Percentiles rank a stretch among this genome's conserved stretches.
Evolutionary conservation across 1,140 invertebrate species (phyloP).

Genomic region (Brachionus sp.): DNA sequence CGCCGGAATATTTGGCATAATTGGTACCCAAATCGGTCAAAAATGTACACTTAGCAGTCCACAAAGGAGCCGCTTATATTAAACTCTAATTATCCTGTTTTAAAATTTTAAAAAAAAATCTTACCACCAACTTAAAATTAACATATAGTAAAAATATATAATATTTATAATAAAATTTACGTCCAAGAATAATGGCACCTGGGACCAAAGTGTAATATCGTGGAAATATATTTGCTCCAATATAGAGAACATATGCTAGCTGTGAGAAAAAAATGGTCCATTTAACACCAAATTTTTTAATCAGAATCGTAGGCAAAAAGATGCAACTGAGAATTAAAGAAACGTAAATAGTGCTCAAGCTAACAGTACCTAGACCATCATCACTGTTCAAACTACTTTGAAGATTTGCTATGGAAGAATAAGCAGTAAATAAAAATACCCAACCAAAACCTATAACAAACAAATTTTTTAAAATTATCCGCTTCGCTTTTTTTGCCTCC

Average conservation of each 20-base stretch:
- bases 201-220: slow-evolving; percentile 61
- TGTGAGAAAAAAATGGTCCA: slow-evolving; percentile 87
- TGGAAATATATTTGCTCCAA: slow-evolving; percentile 85
- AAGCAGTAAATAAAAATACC: slow-evolving; percentile 38
- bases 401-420: slow-evolving; percentile 20
- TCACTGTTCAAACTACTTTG: slow-evolving; percentile 45
- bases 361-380: slow-evolving; percentile 14
- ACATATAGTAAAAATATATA: neutral
- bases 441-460: slow-evolving; percentile 3
- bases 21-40: slow-evolving; percentile 84
- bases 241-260: slow-evolving; percentile 86
- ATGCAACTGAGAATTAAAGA: slow-evolving; percentile 83
- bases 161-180: slow-evolving; percentile 42
- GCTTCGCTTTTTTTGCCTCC: slow-evolving; percentile 4
- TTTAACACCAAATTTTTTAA: slow-evolving; percentile 84
- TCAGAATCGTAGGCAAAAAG: slow-evolving; percentile 75
- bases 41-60: slow-evolving; percentile 92
- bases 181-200: slow-evolving; percentile 74
- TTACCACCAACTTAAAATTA: slow-evolving; percentile 38
- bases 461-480: slow-evolving; percentile 33
- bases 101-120: slow-evolving; percentile 56
- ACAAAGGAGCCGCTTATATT: slow-evolving; percentile 85
- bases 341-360: slow-evolving; percentile 79
- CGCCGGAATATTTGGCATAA: slow-evolving; percentile 58
- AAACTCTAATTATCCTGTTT: slow-evolving; percentile 71